Conservation (phyloP, 2,113 vertebrate species). For the Caranx melampygus region DNA sequence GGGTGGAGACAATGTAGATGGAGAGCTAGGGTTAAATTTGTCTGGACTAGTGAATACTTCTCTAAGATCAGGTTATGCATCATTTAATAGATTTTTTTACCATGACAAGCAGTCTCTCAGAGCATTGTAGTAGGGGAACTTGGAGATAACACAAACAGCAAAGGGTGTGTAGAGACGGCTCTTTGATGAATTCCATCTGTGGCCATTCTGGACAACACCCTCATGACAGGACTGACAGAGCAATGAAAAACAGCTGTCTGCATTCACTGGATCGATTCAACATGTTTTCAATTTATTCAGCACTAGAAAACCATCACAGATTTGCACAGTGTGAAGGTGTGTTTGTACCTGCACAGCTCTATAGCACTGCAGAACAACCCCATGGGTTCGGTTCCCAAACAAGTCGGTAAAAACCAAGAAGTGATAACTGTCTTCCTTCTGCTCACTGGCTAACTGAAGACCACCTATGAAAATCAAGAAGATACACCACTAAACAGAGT, state of each 20-base stretch:
- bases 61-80: background rate
- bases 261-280: background rate
- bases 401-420: slow-evolving; percentile 97
- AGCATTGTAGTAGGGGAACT: slow-evolving; percentile 93
- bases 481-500: background rate
- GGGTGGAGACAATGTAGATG: background rate
- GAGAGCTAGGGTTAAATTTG: background rate
- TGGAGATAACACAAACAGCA: slow-evolving; percentile 92
- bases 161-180: slow-evolving; percentile 84
- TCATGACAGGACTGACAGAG: slow-evolving; percentile 80
- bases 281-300: no score
- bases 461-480: slow-evolving; percentile 84
- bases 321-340: background rate
- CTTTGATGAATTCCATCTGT: slow-evolving; percentile 75
- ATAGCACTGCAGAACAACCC: slow-evolving; percentile 91
- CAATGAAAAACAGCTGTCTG: background rate
- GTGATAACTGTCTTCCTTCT: slow-evolving; percentile 89
- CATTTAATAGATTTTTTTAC: slow-evolving; percentile 79
- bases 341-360: slow-evolving; percentile 86
- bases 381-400: slow-evolving; percentile 93
- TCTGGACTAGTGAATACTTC: background rate
- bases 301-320: background rate
- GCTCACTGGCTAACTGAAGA: slow-evolving; percentile 85
- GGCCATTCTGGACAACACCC: slow-evolving; percentile 80
- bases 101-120: slow-evolving; percentile 95